A percentile compares a stretch with the other conserved stretches of the same genome.
These are phyloP conservation scores for Corapipo altera DNA, from an alignment of 2,113 vertebrate species.

Conservation along the genomic window DNA sequence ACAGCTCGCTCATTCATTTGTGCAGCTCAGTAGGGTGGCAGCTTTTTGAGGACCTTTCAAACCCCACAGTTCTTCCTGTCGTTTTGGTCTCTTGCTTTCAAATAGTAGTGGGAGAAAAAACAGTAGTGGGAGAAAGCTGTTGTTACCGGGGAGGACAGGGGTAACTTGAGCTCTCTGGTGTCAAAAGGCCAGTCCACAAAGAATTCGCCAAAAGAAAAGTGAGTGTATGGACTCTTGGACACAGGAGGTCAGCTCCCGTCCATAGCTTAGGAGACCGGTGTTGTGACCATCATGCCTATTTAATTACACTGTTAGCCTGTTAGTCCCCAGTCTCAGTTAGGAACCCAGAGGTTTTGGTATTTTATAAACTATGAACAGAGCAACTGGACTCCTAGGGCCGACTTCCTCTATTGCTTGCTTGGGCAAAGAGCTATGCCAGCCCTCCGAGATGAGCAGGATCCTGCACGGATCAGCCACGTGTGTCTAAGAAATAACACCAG, in stretches of 20 bases:
- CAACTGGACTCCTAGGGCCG: neutral
- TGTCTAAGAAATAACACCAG: neutral
- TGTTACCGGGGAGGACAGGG: neutral
- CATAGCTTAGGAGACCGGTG: neutral
- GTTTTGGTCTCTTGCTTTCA: neutral
- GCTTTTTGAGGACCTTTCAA: neutral
- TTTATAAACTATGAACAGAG: neutral
- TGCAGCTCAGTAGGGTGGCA: neutral
- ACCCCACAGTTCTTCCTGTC: neutral
- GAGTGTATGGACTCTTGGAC: neutral
- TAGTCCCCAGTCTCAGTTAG: neutral
- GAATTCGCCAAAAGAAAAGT: neutral
- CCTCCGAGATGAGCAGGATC: neutral
- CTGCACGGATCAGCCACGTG: neutral
- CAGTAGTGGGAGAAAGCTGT: neutral
- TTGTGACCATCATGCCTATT: neutral
- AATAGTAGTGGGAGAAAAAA: neutral
- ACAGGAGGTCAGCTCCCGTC: neutral
- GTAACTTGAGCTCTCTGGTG: neutral
- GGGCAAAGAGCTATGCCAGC: fast-evolving
- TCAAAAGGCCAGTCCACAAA: neutral
- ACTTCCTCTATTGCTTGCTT: neutral
- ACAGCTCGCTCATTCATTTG: fast-evolving
- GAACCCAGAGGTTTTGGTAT: neutral
- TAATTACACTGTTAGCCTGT: neutral